Base-by-base conservation (phyloP, 2,888 invertebrate species). In the Drosophila hawaiiensis region DNA sequence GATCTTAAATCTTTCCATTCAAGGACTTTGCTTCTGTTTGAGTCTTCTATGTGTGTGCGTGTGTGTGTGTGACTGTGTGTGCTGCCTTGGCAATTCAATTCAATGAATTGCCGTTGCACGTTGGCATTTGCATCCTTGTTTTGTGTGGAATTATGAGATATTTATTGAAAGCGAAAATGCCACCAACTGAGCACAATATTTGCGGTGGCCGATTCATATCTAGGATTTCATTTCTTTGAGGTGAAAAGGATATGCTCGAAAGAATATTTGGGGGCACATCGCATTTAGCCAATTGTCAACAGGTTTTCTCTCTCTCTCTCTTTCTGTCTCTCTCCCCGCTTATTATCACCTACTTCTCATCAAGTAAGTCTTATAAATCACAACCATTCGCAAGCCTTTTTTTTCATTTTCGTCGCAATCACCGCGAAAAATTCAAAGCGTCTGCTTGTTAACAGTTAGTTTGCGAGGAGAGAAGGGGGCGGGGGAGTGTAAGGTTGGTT, bases 1-100 rank as follows among this genome's bases (percentile, higher is more conserved):
- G 78, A 86, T 84, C 84, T 89, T 78, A 73, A 86, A 89, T 83
- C 84, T 71, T 41, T 41, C 55, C 71, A 75, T 68, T 78, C 77
- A 85, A 78, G 74, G 76, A 68, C 71, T 77, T 71, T 47, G 68
- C 68, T 76, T 60, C 73, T 72, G 65, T 41, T 50, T 59, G 50
- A 64, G 68, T 37, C 74, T 68, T 74, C 77, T 73, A 37, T 33
- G 19, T 65, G 12, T 56, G 22, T 37, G 9, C 16, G 33, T 60
- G 47, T 63, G 16, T 63, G 16, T 56, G 33, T 66, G 61, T 39
- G 9, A 31, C 31, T 50, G 43, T 56, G 50, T 12, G 39, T 50
- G 67, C 55, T 72, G 58, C 76, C 76, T 49, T 66, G 68, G 69
- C 55, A 73, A 73, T 76, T 60, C 67, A 65, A 54, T 47, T 47